Percentiles rank a stretch among this genome's conserved stretches.
Evolutionary conservation across 2,113 vertebrate genomes (phyloP).

Genomic region (Hydropotes inermis): DNA sequence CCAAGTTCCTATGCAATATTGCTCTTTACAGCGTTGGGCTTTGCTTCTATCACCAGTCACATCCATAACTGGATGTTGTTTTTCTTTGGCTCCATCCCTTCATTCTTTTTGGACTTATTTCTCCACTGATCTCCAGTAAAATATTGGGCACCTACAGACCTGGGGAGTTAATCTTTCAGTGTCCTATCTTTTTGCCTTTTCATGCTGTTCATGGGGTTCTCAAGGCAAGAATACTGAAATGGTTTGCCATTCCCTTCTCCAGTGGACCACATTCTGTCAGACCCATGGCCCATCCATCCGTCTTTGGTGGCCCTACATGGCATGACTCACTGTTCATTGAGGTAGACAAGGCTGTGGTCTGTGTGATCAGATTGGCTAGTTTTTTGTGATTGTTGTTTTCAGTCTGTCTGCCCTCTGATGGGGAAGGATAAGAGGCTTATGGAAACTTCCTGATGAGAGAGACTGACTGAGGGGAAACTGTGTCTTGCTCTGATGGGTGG

Average conservation of each 20-base stretch:
- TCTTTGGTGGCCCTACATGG: background rate
- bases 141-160: background rate
- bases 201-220: background rate
- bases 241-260: background rate
- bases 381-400: background rate
- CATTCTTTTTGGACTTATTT: background rate
- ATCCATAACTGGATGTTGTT: background rate
- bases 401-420: background rate
- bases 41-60: background rate
- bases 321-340: background rate
- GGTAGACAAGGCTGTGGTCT: background rate
- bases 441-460: background rate
- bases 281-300: background rate
- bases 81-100: background rate
- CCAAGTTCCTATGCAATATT: background rate
- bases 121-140: background rate
- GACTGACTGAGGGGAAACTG: background rate
- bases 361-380: background rate
- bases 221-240: background rate
- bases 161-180: background rate
- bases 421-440: background rate
- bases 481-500: background rate
- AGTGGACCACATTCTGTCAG: background rate
- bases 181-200: background rate
- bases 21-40: background rate